Conservation (phyloP, 2,797 vertebrate species). For the Oreonectes daqikongensis region DNA sequence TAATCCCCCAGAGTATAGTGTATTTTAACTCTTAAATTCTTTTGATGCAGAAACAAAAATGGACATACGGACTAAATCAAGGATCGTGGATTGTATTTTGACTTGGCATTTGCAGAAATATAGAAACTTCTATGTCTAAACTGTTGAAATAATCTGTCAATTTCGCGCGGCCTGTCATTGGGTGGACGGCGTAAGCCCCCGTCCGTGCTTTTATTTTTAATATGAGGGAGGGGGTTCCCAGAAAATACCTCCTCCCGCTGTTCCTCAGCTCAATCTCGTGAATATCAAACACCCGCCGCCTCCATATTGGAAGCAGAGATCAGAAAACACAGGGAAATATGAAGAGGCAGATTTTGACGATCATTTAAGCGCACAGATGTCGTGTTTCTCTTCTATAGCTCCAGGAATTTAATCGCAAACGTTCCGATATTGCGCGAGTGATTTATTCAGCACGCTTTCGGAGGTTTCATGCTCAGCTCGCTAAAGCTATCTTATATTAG, state of each 20-base stretch:
- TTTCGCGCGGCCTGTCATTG: constrained; percentile 17
- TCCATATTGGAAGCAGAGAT: constrained; percentile 77
- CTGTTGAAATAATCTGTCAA: background rate
- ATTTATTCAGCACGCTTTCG: constrained; percentile 9
- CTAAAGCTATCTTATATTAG: constrained; percentile 37
- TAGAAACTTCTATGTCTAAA: background rate
- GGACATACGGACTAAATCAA: background rate
- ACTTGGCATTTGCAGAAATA: background rate
- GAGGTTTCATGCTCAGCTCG: constrained; percentile 29
- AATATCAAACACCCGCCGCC: constrained; percentile 76
- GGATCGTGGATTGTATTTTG: background rate
- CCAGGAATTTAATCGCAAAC: constrained; percentile 18
- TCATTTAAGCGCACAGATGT: background rate
- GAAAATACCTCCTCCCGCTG: constrained; percentile 75
- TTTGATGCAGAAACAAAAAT: background rate
- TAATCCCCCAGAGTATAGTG: background rate
- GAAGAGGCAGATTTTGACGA: constrained; percentile 28
- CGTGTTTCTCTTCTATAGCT: background rate
- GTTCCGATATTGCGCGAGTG: constrained; percentile 5
- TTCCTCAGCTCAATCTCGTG: constrained; percentile 67
- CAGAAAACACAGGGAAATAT: constrained; percentile 54
- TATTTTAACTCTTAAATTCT: too few species aligned
- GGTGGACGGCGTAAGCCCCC: background rate
- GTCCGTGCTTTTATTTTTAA: constrained; percentile 59
- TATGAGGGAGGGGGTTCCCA: constrained; percentile 57